phyloP scores from a whole-genome alignment of 1,140 invertebrate genomes.

The Whitmania pigra region DNA sequence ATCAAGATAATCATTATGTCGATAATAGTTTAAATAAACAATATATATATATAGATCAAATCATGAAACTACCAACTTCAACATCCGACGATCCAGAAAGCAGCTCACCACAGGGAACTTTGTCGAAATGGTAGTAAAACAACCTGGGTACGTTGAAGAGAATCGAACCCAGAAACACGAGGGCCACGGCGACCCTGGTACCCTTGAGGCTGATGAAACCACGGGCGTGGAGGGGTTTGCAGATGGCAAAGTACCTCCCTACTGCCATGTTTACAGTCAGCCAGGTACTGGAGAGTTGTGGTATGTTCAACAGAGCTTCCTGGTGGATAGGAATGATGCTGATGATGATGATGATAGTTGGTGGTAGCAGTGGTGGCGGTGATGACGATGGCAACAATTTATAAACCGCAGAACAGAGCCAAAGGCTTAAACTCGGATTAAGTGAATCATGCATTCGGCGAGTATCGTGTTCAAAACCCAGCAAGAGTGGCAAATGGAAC shows the following conservation, averaged over 20 bases:
- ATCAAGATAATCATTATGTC: too few relatives aligned
- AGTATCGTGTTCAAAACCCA: too few relatives aligned
- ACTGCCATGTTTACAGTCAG: conserved; percentile 23
- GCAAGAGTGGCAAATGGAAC: not conserved
- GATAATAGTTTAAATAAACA: too few relatives aligned
- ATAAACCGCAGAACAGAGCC: not conserved
- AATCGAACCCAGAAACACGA: conserved; percentile 34
- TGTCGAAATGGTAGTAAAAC: conserved; percentile 32
- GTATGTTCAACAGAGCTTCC: conserved; percentile 18
- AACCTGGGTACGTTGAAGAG: conserved; percentile 36
- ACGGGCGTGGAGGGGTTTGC: conserved; percentile 19
- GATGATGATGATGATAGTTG: not conserved
- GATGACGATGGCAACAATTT: not conserved
- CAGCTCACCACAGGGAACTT: conserved; percentile 23
- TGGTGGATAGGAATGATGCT: not conserved
- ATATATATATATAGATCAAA: too few relatives aligned
- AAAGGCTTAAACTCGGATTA: not conserved
- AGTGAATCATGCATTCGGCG: too few relatives aligned
- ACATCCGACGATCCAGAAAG: not conserved
- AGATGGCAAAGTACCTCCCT: conserved; percentile 21
- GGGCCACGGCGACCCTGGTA: conserved; percentile 33
- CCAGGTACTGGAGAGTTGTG: conserved; percentile 22
- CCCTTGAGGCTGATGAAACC: conserved; percentile 35
- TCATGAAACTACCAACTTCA: not conserved
- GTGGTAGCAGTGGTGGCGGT: not conserved